Base-by-base conservation (phyloP, 1,140 invertebrate species). In the Mya arenaria region DNA sequence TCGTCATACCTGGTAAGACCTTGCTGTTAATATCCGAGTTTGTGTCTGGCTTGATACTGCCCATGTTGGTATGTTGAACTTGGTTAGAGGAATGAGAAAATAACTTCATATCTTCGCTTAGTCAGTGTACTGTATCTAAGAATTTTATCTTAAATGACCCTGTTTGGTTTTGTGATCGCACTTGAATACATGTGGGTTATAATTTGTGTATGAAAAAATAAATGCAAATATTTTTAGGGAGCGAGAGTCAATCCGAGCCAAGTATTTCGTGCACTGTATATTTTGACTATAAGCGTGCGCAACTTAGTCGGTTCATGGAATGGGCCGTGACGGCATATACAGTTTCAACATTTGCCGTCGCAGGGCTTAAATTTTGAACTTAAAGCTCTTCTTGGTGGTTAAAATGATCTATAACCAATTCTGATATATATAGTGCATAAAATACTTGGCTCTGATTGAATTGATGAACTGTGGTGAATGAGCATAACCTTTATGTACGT, bases 1-100 rank as follows among this genome's bases (percentile, higher is more conserved):
- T 83, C 17, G 84, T 83, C 15, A 83, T 79, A 58, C 84, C 81
- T 66, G 84, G 78, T 85, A 34, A 44, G 39, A 5, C 17, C 15
- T 17, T 37, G 6, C 4, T 13, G n/a, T 36, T 15, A 5, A 8
- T 15, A 15, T 5, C 3, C 25, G 8, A 8, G 25, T 8, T 4
- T 44, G 65, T 36, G 1, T 36, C 23, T 44, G 1, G 5, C 23
- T 4, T 0, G 30, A 4, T 4, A 36, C 56, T 52, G 48, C 1
- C 8, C 17, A 13, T 72, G 52, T 72, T 72, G 17, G 5, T 30
- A 55, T 36, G 44, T 36, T 1, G 4, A 28, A 4, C 32, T 4
- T 17, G 1, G 30, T 37, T 4, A 10, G 34, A 6, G 2, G 23
- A 25, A 52, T 30, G 6, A 4, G 32, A 15, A 15, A 8, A 10